Percentiles rank a stretch among this genome's conserved stretches.
phyloP scores from a whole-genome alignment of 2,113 vertebrate genomes.

The Labrus mixtus region DNA sequence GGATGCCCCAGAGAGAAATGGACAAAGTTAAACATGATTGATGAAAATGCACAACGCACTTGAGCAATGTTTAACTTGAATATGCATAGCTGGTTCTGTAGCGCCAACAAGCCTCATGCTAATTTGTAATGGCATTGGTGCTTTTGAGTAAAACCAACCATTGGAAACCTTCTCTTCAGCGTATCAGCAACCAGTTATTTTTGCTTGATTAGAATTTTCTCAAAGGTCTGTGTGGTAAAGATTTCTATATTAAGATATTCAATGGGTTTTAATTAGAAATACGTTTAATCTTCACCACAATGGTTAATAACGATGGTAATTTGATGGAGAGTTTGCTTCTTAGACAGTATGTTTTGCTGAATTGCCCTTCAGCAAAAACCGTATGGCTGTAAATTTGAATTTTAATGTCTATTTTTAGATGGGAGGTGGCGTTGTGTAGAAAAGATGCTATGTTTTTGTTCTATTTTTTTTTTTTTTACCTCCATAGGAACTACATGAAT shows the following conservation, averaged over 20 bases:
- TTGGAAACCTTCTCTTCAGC: too few relatives aligned
- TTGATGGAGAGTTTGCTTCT: not conserved
- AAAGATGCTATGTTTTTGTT: constrained; percentile 79
- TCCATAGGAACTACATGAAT: constrained; percentile 98
- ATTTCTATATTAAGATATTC: not conserved
- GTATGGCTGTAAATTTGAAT: not conserved
- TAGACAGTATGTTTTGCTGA: not conserved
- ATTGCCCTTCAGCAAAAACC: not conserved
- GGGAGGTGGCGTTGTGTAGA: constrained; percentile 57
- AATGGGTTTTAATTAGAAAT: too few relatives aligned
- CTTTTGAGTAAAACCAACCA: too few relatives aligned
- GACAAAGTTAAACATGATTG: constrained; percentile 90
- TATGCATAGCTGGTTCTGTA: too few relatives aligned
- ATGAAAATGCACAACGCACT: not conserved
- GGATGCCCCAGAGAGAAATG: constrained; percentile 82
- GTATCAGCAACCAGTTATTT: not conserved
- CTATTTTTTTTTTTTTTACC: constrained; percentile 66
- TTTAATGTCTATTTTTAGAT: not conserved
- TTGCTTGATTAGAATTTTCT: not conserved
- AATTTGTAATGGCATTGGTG: not conserved
- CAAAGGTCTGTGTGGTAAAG: not conserved
- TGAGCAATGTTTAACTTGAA: not conserved
- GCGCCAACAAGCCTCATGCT: not conserved
- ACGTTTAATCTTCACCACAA: too few relatives aligned
- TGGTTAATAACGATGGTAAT: too few relatives aligned